Evolutionary conservation across 2,113 vertebrate species (phyloP).

Genomic region (Siniperca knerii): DNA sequence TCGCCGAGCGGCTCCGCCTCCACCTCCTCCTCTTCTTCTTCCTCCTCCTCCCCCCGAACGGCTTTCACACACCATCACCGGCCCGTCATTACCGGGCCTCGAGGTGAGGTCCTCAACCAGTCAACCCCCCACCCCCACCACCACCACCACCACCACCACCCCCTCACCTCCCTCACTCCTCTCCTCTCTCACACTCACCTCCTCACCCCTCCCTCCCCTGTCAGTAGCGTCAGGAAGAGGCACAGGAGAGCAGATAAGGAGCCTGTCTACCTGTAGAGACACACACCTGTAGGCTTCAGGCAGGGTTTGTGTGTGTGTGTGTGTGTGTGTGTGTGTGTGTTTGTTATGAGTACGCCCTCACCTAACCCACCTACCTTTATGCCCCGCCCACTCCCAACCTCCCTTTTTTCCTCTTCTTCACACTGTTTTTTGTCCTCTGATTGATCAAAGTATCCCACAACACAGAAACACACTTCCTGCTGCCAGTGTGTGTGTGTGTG

Average conservation of each 20-base stretch:
- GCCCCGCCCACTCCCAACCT: neutral
- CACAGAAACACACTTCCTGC: too few relatives aligned
- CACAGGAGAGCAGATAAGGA: slow-evolving; percentile 5
- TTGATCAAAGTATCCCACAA: neutral
- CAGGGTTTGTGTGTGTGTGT: slow-evolving; percentile 25
- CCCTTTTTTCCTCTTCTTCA: neutral
- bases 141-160: slow-evolving; percentile 23
- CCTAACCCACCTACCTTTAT: neutral
- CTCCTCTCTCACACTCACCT: neutral
- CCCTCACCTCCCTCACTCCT: neutral
- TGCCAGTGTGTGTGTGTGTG: too few relatives aligned
- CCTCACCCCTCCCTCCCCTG: neutral
- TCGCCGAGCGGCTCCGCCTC: slow-evolving; percentile 82
- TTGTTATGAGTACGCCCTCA: neutral
- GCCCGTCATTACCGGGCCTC: slow-evolving; percentile 97
- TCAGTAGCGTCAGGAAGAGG: slow-evolving; percentile 51
- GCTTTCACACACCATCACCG: slow-evolving; percentile 98
- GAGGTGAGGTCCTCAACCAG: slow-evolving; percentile 90
- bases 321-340: slow-evolving; percentile 34
- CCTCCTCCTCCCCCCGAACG: slow-evolving; percentile 90
- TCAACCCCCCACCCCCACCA: slow-evolving; percentile 38
- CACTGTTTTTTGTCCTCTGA: neutral
- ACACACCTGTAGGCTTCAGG: slow-evolving; percentile 40
- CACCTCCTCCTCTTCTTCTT: slow-evolving; percentile 79
- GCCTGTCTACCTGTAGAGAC: slow-evolving; percentile 11